phyloP scores from a whole-genome alignment of 2,113 vertebrate genomes.

The Clarias batrachus region DNA sequence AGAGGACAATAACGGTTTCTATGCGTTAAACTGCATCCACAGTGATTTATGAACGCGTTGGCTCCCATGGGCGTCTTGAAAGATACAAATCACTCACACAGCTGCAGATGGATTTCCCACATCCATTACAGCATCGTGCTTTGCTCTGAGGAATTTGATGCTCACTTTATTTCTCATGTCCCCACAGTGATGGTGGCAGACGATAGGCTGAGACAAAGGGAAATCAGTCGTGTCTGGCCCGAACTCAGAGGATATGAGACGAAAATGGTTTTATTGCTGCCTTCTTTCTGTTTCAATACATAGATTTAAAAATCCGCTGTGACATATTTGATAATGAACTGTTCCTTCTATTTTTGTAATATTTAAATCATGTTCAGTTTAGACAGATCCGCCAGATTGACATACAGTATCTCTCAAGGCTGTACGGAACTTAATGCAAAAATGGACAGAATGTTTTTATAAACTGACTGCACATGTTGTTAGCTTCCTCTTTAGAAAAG shows the following conservation, averaged over 20 bases:
- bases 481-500: too few relatives aligned
- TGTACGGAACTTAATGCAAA: too few relatives aligned
- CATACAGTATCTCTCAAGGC: too few relatives aligned
- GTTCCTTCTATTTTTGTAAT: neutral
- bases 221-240: constrained; percentile 3
- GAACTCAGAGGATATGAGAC: neutral
- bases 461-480: too few relatives aligned
- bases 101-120: constrained; percentile 60
- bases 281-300: neutral
- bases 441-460: too few relatives aligned
- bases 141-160: constrained; percentile 24
- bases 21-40: constrained; percentile 42
- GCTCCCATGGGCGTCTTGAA: constrained; percentile 54
- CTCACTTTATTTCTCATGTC: constrained; percentile 50
- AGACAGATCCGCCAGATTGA: neutral
- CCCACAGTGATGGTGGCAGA: constrained; percentile 43
- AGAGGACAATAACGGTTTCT: constrained; percentile 37
- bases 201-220: constrained; percentile 10
- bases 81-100: constrained; percentile 49
- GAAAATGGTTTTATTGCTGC: neutral
- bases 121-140: constrained; percentile 49
- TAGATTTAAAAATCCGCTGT: neutral
- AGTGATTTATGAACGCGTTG: constrained; percentile 62
- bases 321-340: neutral
- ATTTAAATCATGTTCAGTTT: too few relatives aligned